Evolutionary conservation across 1,140 invertebrate genomes (phyloP), one percentile per base, ranked within the genome.

Genomic region (Harlomillsia oculata): DNA sequence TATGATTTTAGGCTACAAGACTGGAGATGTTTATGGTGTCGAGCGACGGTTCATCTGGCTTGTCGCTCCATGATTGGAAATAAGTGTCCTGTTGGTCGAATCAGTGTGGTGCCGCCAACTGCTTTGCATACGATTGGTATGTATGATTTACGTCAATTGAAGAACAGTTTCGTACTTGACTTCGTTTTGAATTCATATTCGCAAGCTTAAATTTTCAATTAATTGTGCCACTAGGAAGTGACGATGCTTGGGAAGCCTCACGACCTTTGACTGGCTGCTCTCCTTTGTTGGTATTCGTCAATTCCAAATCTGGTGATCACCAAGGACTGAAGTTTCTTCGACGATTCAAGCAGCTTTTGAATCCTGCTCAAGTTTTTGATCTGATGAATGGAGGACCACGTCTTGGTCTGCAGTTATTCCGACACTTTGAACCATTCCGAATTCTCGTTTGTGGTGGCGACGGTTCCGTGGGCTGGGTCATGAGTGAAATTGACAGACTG

Each of bases 281-380:
- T 56, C 92, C 93, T 29, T 80, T 97, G 41, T 78, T 97, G 53
- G 92, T 97, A 37, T 96, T 96, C 71, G 91, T 97, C 61, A 97
- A 97, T 75, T 95, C 92, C 43, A 94, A 96, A 75, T 94, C 90
- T 55, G 93, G 93, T 64, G 93, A 97, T 76, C 96, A 96, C 75
- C 90, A 93, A 50, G 93, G 90, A 57, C 82, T 96, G n/a, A 93
- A 94, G 73, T 96, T 97, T 76, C 78, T 97, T 37, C 77, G 91
- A 55, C 80, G 92, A 56, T 96, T 97, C 72, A 95, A 94, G 70
- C 93, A 97, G 71, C 78, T 97, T 41, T 75, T 97, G 29, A 97
- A 97, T 77, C 93, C 94, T 11, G 91, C 91, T 55, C 93, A 97
- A 78, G 92, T 97, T 34, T 97, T 97, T 76, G 93, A 97, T 78